phyloP scores from a whole-genome alignment of 1,140 invertebrate species.

The Drosophila albomicans region DNA sequence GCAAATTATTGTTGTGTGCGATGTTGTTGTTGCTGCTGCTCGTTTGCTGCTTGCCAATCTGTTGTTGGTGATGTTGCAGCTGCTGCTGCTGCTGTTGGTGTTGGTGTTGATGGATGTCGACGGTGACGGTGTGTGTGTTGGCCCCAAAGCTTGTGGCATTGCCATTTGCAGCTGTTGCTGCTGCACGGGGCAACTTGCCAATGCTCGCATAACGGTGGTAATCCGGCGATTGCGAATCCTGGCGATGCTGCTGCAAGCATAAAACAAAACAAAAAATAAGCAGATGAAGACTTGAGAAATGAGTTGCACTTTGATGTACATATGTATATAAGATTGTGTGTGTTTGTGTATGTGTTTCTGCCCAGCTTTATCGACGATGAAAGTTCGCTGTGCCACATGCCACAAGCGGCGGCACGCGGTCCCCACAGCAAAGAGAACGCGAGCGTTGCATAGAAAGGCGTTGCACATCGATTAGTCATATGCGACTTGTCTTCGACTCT shows the following conservation, averaged over 20 bases:
- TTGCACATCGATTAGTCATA: slow-evolving; percentile 75
- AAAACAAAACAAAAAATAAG: slow-evolving; percentile 41
- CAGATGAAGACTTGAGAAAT: slow-evolving; percentile 28
- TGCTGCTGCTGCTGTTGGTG: slow-evolving; percentile 44
- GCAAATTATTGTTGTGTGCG: slow-evolving; percentile 84
- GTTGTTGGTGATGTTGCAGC: slow-evolving; percentile 56
- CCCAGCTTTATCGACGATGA: slow-evolving; percentile 74
- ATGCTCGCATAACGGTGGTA: slow-evolving; percentile 84
- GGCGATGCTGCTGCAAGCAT: slow-evolving; percentile 77
- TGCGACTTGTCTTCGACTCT: slow-evolving; percentile 13
- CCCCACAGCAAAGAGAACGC: slow-evolving; percentile 29
- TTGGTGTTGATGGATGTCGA: slow-evolving; percentile 72
- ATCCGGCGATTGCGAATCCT: slow-evolving; percentile 83
- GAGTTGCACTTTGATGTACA: slow-evolving; percentile 23
- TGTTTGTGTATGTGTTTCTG: slow-evolving; percentile 6
- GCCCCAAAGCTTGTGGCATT: slow-evolving; percentile 36
- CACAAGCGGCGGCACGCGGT: slow-evolving; percentile 21
- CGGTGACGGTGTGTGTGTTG: slow-evolving; percentile 77
- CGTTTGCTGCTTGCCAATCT: slow-evolving; percentile 61
- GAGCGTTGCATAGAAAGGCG: slow-evolving; percentile 60
- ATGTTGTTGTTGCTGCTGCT: slow-evolving; percentile 77
- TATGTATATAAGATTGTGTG: background rate
- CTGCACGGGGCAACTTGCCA: slow-evolving; percentile 77
- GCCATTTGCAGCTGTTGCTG: slow-evolving; percentile 38
- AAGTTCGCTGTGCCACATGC: slow-evolving; percentile 50